Evolutionary conservation across 2,797 vertebrate genomes (phyloP).

Genomic region (Notoglanidium macrostoma): DNA sequence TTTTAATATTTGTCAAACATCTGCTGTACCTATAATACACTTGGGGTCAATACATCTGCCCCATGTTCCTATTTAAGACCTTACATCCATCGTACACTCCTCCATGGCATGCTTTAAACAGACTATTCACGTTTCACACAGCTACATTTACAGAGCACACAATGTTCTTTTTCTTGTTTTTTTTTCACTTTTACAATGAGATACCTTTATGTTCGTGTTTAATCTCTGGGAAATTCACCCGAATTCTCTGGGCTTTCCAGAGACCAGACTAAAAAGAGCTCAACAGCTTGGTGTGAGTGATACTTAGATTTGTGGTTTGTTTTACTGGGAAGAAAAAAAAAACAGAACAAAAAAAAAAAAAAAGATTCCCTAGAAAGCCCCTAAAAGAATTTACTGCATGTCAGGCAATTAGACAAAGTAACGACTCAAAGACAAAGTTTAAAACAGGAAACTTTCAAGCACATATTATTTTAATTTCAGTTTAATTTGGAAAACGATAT

Average conservation of each 20-base stretch:
- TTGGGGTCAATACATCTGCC: neutral
- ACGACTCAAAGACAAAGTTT: too few relatives aligned
- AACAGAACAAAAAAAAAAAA: neutral
- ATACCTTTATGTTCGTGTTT: neutral
- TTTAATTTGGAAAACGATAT: conserved; percentile 18
- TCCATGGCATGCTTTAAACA: neutral
- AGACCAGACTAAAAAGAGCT: neutral
- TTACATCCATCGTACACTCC: neutral
- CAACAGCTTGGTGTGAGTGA: neutral
- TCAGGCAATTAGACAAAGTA: neutral
- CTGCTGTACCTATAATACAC: neutral
- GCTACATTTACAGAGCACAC: neutral
- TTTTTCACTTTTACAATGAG: neutral
- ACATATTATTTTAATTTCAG: neutral
- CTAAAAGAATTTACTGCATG: neutral
- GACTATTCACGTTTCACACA: neutral
- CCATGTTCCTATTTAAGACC: neutral
- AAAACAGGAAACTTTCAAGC: neutral
- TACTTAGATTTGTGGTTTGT: neutral
- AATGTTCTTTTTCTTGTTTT: too few relatives aligned
- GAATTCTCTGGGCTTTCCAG: conserved; percentile 12
- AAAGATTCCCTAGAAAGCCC: neutral
- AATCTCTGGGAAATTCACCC: neutral
- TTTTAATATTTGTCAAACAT: conserved; percentile 5
- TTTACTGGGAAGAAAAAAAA: neutral